Base-by-base conservation (phyloP, 2,888 invertebrate species). In the Melinaea marsaeus region DNA sequence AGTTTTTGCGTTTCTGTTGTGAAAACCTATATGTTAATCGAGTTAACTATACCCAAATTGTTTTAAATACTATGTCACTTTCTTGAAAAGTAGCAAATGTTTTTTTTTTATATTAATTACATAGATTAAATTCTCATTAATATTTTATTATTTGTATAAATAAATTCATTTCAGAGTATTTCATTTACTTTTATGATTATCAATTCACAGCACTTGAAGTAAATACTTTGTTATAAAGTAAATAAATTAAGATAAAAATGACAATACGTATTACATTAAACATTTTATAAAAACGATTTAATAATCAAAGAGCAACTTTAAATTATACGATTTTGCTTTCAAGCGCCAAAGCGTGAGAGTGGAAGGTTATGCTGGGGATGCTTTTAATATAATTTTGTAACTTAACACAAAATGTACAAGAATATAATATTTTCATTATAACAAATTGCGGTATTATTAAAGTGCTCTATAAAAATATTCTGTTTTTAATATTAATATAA, bases 331-430 rank as follows among this genome's bases (percentile, higher is more conserved):
- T 35, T 58, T 57, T 34, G 55, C 61, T 62, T 56, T 59, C 59
- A 57, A 59, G 62, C 65, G 65, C 60, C 62, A 62, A 65, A 65
- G 65, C 60, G 65, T 62, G 37, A 62, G 55, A 13, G 34, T 55
- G 56, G 47, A 60, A 62, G 57, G 65, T 62, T 65, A 62, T 60
- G 57, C 56, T 56, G 59, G 45, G 46, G 59, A 65, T 60, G 65
- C 65, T 65, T 62, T 65, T 65, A 65, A 62, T 62, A 62, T 62
- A 65, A 65, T 65, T 65, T 32, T 57, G 13, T 48, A 56, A 56
- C 47, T 32, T 7, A 51, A 32, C 9, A 22, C 51, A 51, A 32
- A 51, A 51, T 51, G n/a, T 51, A 51, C 51, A 51, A 48, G n/a
- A 48, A 32, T 11, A 51, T 5, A n/a, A 32, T 51, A 32, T n/a